Evolutionary conservation across 2,888 invertebrate genomes (phyloP).

Genomic region (Hyposoter dolosus): DNA sequence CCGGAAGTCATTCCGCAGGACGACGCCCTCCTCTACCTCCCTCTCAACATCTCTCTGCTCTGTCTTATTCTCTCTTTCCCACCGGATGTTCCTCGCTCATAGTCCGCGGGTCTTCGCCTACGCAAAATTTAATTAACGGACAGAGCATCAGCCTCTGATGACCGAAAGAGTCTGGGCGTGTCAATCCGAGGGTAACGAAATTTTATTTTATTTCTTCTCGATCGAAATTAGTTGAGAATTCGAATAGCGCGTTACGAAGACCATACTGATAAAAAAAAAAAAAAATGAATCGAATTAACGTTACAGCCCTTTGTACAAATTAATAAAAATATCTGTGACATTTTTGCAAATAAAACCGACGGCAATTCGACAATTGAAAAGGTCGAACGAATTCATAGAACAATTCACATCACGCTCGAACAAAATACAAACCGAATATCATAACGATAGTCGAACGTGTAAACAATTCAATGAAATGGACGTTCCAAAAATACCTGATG

Average conservation of each 20-base stretch:
- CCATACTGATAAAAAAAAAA: neutral
- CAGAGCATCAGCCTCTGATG: slow-evolving; percentile 42
- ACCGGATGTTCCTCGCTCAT: slow-evolving; percentile 68
- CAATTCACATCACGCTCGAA: neutral
- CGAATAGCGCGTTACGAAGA: neutral
- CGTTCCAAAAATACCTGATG: neutral
- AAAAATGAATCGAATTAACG: neutral
- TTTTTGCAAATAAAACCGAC: neutral
- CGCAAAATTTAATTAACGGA: slow-evolving; percentile 66
- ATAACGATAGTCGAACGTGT: neutral
- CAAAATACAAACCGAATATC: neutral
- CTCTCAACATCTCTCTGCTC: neutral
- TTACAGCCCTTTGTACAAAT: neutral
- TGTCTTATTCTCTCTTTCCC: slow-evolving; percentile 36
- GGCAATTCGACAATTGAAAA: neutral
- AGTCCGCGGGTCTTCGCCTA: slow-evolving; percentile 64
- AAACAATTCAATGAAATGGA: neutral
- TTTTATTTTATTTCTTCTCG: slow-evolving; percentile 13
- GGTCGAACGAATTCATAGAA: neutral
- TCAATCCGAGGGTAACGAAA: neutral
- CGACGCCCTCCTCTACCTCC: slow-evolving; percentile 29
- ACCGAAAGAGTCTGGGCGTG: slow-evolving; percentile 40
- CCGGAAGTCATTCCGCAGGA: slow-evolving; percentile 70
- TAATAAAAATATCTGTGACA: neutral
- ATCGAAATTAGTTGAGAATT: neutral